Evolutionary conservation across 2,113 vertebrate genomes (phyloP).

Genomic region (Lates calcarifer): DNA sequence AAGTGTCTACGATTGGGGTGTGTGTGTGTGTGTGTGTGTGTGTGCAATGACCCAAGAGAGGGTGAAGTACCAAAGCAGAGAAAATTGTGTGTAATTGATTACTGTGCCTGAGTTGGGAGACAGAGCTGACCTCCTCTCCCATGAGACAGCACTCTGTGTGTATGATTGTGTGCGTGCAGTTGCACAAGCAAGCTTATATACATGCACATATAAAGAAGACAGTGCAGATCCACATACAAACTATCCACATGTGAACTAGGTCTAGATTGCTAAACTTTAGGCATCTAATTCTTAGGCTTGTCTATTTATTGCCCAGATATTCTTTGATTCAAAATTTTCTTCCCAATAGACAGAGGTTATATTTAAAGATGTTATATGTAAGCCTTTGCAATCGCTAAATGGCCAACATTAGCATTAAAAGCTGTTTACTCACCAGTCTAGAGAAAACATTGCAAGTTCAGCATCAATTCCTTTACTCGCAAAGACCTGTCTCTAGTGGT

Average conservation of each 20-base stretch:
- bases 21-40: constrained; percentile 3
- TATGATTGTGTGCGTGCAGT: no score
- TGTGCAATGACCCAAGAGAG: constrained; percentile 45
- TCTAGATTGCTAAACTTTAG: not conserved
- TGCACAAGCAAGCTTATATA: constrained; percentile 33
- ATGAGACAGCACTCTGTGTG: constrained; percentile 29
- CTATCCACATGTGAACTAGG: not conserved
- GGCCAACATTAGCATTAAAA: no score
- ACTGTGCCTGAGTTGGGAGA: constrained; percentile 56
- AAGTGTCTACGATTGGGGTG: constrained; percentile 53
- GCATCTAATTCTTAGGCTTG: not conserved
- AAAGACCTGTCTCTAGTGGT: no score
- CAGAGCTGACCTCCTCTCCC: constrained; percentile 57
- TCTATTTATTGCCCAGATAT: constrained; percentile 6
- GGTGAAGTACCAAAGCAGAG: constrained; percentile 57
- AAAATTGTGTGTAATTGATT: constrained; percentile 76
- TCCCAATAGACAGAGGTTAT: not conserved
- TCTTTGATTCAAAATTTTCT: not conserved
- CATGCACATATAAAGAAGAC: constrained; percentile 26
- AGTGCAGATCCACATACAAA: not conserved
- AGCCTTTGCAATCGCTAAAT: no score
- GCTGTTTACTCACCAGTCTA: no score
- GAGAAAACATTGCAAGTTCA: no score
- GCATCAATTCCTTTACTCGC: no score
- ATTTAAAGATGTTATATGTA: no score